Conservation (phyloP, 2,113 vertebrate species). For the rat (Rattus norvegicus) region GRCr8 NC_086019.1:43772001-43772500, state of each 20-base stretch:
- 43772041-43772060: neutral
- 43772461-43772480: neutral
- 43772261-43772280: constrained; percentile 34
- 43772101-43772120: neutral
- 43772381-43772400: neutral
- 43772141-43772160: neutral
- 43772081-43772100: neutral
- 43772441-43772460: neutral
- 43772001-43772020: constrained; percentile 9
- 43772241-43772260: neutral
- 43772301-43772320: neutral
- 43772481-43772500: neutral
- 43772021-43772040: neutral
- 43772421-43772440: neutral
- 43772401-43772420: neutral
- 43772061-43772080: neutral
- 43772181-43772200: neutral
- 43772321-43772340: neutral
- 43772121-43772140: neutral
- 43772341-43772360: neutral
- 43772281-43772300: constrained; percentile 31
- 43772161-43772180: neutral
- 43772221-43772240: neutral
- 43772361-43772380: neutral
- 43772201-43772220: neutral